phyloP scores from a whole-genome alignment of 2,113 vertebrate species.

The Cepphus grylle region DNA sequence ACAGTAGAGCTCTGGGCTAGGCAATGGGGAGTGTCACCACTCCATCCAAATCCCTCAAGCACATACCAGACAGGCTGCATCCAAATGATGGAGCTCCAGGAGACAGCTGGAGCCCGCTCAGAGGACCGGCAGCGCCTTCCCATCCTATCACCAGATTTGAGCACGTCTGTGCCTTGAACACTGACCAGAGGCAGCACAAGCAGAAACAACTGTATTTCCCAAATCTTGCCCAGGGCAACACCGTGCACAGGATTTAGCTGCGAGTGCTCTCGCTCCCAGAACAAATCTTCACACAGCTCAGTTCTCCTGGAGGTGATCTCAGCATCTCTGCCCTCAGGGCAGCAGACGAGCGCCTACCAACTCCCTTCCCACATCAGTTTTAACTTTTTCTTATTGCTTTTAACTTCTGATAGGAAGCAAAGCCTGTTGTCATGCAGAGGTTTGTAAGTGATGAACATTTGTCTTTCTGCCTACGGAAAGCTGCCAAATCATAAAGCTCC shows the following conservation, averaged over 20 bases:
- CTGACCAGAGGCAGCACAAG: background rate
- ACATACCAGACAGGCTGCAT: background rate
- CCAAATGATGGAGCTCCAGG: background rate
- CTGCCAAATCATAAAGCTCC: constrained; percentile 67
- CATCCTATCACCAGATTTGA: background rate
- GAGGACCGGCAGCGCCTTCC: background rate
- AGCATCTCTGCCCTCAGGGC: constrained; percentile 11
- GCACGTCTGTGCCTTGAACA: rapidly evolving
- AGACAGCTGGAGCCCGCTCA: background rate
- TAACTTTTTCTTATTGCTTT: background rate
- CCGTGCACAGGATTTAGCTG: background rate
- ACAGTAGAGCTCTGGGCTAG: background rate
- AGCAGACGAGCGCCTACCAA: background rate
- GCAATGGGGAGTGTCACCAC: background rate
- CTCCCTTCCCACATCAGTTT: background rate
- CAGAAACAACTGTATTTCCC: background rate
- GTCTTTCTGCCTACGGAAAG: constrained; percentile 33
- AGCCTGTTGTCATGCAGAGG: background rate
- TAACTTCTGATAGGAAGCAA: constrained; percentile 3
- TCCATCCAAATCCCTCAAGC: background rate
- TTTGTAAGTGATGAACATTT: constrained; percentile 31
- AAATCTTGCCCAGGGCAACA: background rate
- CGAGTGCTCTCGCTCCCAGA: background rate
- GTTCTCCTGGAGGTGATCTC: background rate
- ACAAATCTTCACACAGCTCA: background rate